A percentile compares a stretch with the other conserved stretches of the same genome.
Conservation (phyloP, 2,113 vertebrate genomes). For the Nicator chloris region DNA sequence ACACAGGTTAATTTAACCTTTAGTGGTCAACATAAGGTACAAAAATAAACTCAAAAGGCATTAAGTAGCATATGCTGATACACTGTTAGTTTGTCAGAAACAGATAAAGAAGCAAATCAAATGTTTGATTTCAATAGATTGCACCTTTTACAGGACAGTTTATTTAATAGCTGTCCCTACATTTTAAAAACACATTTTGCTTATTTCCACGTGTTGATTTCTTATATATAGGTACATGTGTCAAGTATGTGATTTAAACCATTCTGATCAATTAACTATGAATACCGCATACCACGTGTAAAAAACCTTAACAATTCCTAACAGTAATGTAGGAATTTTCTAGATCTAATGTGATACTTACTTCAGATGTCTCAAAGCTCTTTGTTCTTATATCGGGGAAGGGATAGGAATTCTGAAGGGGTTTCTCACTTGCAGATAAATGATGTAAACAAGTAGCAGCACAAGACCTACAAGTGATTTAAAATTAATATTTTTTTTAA, state of each 20-base stretch:
- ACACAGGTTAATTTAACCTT: background rate
- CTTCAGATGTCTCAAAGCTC: background rate
- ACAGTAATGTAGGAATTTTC: background rate
- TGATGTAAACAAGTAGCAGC: background rate
- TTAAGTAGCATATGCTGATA: background rate
- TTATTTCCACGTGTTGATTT: background rate
- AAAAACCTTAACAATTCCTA: background rate
- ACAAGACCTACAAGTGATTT: background rate
- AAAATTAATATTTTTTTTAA: background rate
- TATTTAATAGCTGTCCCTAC: background rate
- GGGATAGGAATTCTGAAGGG: background rate
- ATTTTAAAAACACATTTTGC: background rate
- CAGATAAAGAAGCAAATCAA: background rate
- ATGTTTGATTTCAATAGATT: background rate
- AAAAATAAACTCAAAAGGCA: background rate
- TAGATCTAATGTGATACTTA: background rate
- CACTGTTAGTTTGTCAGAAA: background rate
- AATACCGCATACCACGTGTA: background rate
- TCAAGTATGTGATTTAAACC: background rate
- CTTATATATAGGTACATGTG: background rate
- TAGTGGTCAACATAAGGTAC: background rate
- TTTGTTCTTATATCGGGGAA: background rate
- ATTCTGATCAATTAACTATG: background rate
- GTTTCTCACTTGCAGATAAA: background rate
- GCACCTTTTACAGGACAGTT: background rate